Evolutionary conservation across 2,797 vertebrate genomes (phyloP).

Genomic region (Onychomys torridus): DNA sequence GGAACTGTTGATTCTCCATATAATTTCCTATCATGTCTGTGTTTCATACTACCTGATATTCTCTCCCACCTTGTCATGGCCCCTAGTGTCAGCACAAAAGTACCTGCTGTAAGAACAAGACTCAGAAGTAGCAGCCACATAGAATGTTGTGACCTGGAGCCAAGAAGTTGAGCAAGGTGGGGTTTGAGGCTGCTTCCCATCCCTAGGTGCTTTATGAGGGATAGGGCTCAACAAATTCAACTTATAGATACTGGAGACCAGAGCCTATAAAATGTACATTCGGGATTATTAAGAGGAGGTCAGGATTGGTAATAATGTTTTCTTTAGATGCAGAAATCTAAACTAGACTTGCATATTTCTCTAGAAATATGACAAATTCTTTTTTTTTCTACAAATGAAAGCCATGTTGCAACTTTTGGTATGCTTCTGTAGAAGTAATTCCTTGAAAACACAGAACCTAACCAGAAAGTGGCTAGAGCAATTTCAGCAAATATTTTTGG

Average conservation of each 20-base stretch:
- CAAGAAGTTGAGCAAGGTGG: neutral
- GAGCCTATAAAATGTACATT: neutral
- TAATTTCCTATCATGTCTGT: conserved; percentile 8
- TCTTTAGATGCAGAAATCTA: conserved; percentile 24
- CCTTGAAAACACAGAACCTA: neutral
- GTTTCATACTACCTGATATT: conserved; percentile 12
- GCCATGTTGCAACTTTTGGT: neutral
- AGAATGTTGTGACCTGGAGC: neutral
- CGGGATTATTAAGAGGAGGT: neutral
- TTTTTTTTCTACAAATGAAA: neutral
- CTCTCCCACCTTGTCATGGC: conserved; percentile 17
- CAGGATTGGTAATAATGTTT: neutral
- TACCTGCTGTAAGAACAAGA: neutral
- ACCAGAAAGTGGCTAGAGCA: neutral
- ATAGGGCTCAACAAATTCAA: neutral
- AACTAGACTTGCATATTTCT: neutral
- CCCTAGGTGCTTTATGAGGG: conserved; percentile 26
- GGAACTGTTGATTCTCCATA: conserved; percentile 42
- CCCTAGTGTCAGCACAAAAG: conserved; percentile 52
- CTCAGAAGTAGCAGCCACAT: neutral
- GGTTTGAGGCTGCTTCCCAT: neutral
- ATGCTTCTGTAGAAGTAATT: neutral
- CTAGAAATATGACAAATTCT: neutral
- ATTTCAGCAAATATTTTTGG: neutral
- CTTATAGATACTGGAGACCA: neutral